phyloP scores from a whole-genome alignment of 2,797 vertebrate genomes.

The Natrix natrix region DNA sequence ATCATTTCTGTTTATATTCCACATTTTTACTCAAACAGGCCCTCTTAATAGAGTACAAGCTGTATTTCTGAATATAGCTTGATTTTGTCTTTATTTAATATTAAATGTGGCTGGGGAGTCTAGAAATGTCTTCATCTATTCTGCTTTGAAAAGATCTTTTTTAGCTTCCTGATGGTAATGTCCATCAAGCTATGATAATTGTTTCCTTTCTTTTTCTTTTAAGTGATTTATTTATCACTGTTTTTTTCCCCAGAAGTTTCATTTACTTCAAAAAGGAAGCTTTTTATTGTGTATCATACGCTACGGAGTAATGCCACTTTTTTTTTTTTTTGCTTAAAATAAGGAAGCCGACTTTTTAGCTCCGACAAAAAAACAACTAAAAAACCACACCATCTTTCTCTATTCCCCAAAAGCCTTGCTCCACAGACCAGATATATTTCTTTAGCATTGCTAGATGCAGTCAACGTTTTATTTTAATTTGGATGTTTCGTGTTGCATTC shows the following conservation, averaged over 20 bases:
- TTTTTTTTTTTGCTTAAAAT: constrained; percentile 14
- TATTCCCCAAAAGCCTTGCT: neutral
- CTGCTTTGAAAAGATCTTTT: neutral
- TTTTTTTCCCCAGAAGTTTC: constrained; percentile 2
- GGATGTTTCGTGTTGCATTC: constrained; percentile 24
- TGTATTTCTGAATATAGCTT: neutral
- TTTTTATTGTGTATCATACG: neutral
- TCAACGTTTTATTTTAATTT: constrained; percentile 36
- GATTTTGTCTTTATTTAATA: neutral
- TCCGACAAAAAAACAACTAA: neutral
- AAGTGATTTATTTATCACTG: neutral
- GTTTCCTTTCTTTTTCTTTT: neutral
- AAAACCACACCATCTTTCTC: neutral
- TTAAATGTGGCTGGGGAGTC: neutral
- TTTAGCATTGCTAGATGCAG: neutral
- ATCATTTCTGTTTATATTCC: neutral
- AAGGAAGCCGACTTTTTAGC: constrained; percentile 13
- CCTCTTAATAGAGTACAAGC: neutral
- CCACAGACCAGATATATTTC: neutral
- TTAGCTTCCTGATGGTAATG: neutral
- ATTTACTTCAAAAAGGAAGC: neutral
- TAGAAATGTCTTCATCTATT: too few species aligned
- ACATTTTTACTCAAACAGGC: neutral
- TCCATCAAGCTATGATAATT: neutral
- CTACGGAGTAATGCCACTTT: neutral